Evolutionary conservation across 2,888 invertebrate genomes (phyloP).

Genomic region (Pardosa pseudoannulata): DNA sequence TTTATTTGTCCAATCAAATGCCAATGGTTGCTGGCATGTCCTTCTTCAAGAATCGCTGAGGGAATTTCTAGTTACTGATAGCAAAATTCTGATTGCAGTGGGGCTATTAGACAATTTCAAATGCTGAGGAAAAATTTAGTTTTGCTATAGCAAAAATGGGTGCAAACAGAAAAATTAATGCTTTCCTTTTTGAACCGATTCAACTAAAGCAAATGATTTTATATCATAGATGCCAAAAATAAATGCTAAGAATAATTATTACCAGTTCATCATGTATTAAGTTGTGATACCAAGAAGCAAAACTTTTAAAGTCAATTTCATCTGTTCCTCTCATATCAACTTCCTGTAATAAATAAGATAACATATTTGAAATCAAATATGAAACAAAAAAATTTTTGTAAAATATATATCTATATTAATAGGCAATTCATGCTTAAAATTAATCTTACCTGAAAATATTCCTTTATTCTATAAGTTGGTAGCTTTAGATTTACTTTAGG

Average conservation of each 20-base stretch:
- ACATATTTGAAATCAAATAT: constrained; percentile 79
- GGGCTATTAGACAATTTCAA: too few relatives aligned
- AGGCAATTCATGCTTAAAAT: too few relatives aligned
- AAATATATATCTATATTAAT: constrained; percentile 82
- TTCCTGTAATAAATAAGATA: constrained; percentile 86
- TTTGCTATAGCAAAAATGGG: too few relatives aligned
- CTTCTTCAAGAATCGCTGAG: too few relatives aligned
- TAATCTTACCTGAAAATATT: constrained; percentile 80
- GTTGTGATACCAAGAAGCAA: constrained; percentile 87
- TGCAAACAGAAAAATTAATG: too few relatives aligned
- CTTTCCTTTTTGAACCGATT: too few relatives aligned
- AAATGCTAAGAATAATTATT: constrained; percentile 70
- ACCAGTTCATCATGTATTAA: constrained; percentile 88
- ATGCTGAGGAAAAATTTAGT: too few relatives aligned
- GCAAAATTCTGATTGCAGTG: too few relatives aligned
- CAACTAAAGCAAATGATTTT: too few relatives aligned
- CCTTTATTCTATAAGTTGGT: constrained; percentile 87
- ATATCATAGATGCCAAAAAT: background rate
- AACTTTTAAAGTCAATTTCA: constrained; percentile 79
- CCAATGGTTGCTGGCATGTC: too few relatives aligned
- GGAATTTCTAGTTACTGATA: too few relatives aligned
- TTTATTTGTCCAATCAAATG: too few relatives aligned
- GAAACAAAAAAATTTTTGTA: constrained; percentile 90
- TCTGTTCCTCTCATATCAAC: constrained; percentile 87
- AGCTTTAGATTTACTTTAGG: constrained; percentile 94